phyloP scores from a whole-genome alignment of 2,888 invertebrate genomes.

The Fissipunctia ypsillon region DNA sequence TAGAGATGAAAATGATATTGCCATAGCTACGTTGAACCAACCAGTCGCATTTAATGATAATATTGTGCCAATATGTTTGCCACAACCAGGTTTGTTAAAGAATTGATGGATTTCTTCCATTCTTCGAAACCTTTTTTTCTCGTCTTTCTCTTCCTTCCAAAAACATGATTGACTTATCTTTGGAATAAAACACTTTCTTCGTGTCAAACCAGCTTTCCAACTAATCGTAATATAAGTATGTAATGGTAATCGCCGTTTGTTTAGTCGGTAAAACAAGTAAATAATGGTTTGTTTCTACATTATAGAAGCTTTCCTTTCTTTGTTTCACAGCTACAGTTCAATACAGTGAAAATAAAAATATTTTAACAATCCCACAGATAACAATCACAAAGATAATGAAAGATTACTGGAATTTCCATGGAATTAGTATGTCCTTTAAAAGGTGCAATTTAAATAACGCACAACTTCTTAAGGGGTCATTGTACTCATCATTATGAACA shows the following conservation, averaged over 20 bases:
- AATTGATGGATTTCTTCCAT: background rate
- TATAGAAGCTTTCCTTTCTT: background rate
- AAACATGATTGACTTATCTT: background rate
- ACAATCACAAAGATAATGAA: background rate
- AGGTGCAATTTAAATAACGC: too few relatives aligned
- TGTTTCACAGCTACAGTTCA: background rate
- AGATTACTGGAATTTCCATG: background rate
- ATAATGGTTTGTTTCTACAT: slow-evolving; percentile 1
- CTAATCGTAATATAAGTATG: slow-evolving; percentile 8
- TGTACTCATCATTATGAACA: too few relatives aligned
- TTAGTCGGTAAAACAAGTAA: slow-evolving; percentile 9
- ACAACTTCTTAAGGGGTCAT: too few relatives aligned
- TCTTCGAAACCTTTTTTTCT: background rate
- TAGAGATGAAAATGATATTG: slow-evolving; percentile 91
- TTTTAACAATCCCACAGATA: background rate
- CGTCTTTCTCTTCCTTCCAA: background rate
- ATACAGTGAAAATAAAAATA: background rate
- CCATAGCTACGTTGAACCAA: slow-evolving; percentile 85
- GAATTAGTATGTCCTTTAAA: background rate
- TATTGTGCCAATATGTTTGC: slow-evolving; percentile 90
- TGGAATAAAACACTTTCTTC: slow-evolving; percentile 7
- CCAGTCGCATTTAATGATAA: slow-evolving; percentile 84
- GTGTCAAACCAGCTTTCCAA: slow-evolving; percentile 13
- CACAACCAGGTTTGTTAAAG: slow-evolving; percentile 80
- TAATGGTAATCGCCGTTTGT: slow-evolving; percentile 5